These are phyloP conservation scores for Nymphalis urticae DNA, from an alignment of 2,888 invertebrate species.

Conservation along the genomic window DNA sequence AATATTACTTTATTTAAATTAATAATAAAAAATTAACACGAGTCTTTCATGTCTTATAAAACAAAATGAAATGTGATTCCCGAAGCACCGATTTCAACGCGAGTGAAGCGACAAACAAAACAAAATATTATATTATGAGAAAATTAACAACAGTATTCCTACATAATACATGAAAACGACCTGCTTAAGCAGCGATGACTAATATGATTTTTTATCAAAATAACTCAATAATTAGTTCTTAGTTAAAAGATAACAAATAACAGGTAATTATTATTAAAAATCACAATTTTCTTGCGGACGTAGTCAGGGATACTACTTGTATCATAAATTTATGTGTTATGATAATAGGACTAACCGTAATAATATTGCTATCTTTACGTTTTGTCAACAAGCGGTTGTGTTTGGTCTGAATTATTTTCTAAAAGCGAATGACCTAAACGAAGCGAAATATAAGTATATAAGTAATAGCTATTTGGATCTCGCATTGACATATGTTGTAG, in stretches of 20 bases:
- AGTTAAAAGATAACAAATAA: too few relatives aligned
- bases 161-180: too few relatives aligned
- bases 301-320: background rate
- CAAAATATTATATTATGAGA: background rate
- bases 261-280: too few relatives aligned
- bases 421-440: conserved; percentile 15
- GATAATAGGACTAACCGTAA: background rate
- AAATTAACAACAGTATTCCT: background rate
- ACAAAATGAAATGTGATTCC: background rate
- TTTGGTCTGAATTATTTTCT: conserved; percentile 15
- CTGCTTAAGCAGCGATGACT: too few relatives aligned
- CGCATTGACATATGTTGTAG: background rate
- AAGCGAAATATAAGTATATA: background rate
- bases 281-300: background rate
- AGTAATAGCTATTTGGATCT: background rate
- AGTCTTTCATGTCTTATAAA: background rate
- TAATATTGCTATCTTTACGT: conserved; percentile 11
- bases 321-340: background rate
- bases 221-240: too few relatives aligned
- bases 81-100: background rate
- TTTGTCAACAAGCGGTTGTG: conserved; percentile 15
- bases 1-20: background rate
- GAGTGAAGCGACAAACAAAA: background rate
- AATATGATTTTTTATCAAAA: too few relatives aligned
- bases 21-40: background rate